Base-by-base conservation (phyloP, 2,797 vertebrate species). In the Rhynchonycteris naso region DNA sequence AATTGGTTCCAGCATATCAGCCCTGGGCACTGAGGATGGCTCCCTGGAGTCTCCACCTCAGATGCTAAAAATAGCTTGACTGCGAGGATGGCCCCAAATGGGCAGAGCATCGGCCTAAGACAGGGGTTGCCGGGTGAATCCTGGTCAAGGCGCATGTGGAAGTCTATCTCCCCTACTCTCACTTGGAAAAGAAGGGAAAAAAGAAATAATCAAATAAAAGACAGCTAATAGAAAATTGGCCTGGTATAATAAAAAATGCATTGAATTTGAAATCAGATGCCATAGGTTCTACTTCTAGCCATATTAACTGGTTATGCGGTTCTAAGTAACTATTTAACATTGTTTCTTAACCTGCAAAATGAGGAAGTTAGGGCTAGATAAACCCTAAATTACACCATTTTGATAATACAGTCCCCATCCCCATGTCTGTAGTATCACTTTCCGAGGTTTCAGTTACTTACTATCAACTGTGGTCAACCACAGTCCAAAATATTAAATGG, bases 321-420 rank as follows among this genome's bases (percentile, higher is more conserved):
- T 92, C 63, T 50, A 26, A 83, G 26, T 68, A 35, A 90, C 68
- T 88, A 90, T 79, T 88, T 68, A 84, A 71, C 35, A 86, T 15
- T 86, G n/a, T 43, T 81, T 81, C 28, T 94, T 86, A 93, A 22
- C 33, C 59, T 56, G 28, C 13, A 78, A 95, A 95, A 85, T 82
- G 47, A 86, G 15, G 30, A 92, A 43, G 4, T 19, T 79, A 72
- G 26, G 5, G 5, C 35, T 85, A 95, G 82, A 9, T 18, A 26
- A 94, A 88, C 24, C 15, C 68, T 90, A 58, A 56, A 79, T 21
- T 24, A 76, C 1, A 86, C 18, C 30, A 89, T 61, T 91, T n/a
- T 90, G 47, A 76, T 66, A 88, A 78, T 30, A 52, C 21, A 52
- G 4, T 66, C 4, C 13, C 13, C 9, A 21, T 21, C 30, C 7